Evolutionary conservation across 2,888 invertebrate species (phyloP), one percentile per base, ranked within the genome.

Genomic region (Polylopha cassiicola): DNA sequence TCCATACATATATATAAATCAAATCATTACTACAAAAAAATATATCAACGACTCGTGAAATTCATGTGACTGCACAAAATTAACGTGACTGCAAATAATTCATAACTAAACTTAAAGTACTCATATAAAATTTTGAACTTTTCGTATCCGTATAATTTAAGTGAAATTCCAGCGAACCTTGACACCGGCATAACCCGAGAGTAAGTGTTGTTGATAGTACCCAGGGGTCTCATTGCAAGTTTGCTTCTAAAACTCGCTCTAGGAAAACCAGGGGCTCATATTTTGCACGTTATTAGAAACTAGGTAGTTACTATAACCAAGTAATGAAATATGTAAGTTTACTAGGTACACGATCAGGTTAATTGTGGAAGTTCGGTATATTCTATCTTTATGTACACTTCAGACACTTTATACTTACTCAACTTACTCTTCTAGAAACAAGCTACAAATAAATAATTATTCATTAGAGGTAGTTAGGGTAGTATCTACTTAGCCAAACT

Each of bases 281-380:
- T 71, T 69, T 71, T 58, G 58, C 50, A 54, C 58, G 64, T 65
- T 72, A 73, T 73, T 73, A 72, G 68, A 71, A 68, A 63, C 64
- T 58, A 47, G 58, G 62, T 49, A 60, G 62, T 64, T 64, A 71
- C 72, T 71, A n/a, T n/a, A n/a, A n/a, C n/a, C n/a, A n/a, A 73
- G 69, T 68, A 65, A 62, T 72, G 62, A 73, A 73, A 68, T 69
- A 72, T 68, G 58, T 61, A 68, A 70, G 65, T 70, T 69, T 47
- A 51, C 60, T 55, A 49, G 38, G 61, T 58, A 58, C 61, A 63
- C 59, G 65, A 63, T 64, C 50, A n/a, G 54, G 72, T 71, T 76
- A 76, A 78, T 74, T 75, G 73, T 70, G 60, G 70, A 67, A 72
- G 67, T 73, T 73, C 65, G 63, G 66, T 65, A 75, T n/a, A n/a